Conservation (phyloP, 2,113 vertebrate species). For the Hystrix brachyura region DNA sequence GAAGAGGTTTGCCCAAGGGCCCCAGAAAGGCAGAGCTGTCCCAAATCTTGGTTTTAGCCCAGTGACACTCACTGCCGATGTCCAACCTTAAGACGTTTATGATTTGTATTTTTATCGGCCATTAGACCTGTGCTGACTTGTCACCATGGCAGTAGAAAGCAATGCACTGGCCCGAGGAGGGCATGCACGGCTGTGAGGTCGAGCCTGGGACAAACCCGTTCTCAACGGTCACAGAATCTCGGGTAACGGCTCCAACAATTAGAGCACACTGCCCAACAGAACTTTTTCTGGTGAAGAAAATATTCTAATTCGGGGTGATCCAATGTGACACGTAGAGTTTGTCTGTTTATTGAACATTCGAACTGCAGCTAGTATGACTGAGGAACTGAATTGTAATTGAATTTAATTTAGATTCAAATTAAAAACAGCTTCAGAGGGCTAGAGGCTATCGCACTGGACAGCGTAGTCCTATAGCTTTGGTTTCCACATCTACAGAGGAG, state of each 20-base stretch:
- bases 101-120: background rate
- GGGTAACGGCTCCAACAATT: background rate
- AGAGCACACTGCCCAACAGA: background rate
- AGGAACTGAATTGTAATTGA: background rate
- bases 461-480: background rate
- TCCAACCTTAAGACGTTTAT: background rate
- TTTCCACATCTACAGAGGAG: background rate
- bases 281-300: background rate
- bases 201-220: background rate
- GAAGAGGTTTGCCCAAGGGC: background rate
- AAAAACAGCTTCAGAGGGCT: background rate
- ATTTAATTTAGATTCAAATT: constrained; percentile 8
- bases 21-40: background rate
- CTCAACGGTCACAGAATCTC: background rate
- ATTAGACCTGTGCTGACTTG: background rate
- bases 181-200: background rate
- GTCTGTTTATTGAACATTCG: background rate
- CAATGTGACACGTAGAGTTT: background rate
- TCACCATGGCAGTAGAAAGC: background rate
- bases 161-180: background rate
- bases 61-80: background rate
- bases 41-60: background rate
- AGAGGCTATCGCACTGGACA: background rate
- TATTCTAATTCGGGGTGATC: background rate
- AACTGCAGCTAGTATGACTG: background rate